These are phyloP conservation scores for Otolemur crassicaudatus DNA, from an alignment of 2,797 vertebrate species.

Conservation along the genomic window DNA sequence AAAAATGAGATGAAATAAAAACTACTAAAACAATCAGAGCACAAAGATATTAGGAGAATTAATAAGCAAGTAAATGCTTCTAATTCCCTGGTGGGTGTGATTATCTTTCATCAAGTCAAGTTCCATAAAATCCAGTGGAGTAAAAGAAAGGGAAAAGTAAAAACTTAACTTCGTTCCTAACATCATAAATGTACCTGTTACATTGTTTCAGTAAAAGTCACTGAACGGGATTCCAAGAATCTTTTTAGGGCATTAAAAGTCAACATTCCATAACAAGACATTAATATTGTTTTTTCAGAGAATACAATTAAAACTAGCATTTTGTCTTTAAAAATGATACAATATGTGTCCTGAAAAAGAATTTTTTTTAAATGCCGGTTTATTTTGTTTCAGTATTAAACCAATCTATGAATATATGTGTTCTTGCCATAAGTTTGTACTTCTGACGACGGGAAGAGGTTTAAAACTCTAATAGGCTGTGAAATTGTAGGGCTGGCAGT, in stretches of 20 bases:
- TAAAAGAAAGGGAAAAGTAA: background rate
- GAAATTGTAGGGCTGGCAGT: background rate
- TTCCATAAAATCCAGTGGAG: background rate
- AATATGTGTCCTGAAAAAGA: background rate
- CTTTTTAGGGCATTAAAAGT: background rate
- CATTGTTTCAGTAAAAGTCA: conserved; percentile 25
- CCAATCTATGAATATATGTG: background rate
- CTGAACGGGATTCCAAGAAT: background rate
- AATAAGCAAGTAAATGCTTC: background rate
- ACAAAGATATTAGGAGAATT: conserved; percentile 54
- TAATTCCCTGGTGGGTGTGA: background rate
- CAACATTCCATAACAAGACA: background rate
- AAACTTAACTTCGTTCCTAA: background rate
- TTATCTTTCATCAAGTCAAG: background rate
- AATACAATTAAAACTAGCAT: background rate
- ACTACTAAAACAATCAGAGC: conserved; percentile 30
- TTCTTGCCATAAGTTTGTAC: background rate
- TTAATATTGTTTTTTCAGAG: background rate
- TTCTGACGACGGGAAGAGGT: background rate
- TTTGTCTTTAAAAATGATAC: background rate
- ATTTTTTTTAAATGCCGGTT: background rate
- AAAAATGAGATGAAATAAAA: conserved; percentile 62
- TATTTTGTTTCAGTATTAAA: background rate
- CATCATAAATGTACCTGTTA: background rate
- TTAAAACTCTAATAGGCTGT: background rate